Evolutionary conservation across 2,797 vertebrate species (phyloP), one percentile per base, ranked within the genome.

Genomic region (Spinus olivaceus): DNA sequence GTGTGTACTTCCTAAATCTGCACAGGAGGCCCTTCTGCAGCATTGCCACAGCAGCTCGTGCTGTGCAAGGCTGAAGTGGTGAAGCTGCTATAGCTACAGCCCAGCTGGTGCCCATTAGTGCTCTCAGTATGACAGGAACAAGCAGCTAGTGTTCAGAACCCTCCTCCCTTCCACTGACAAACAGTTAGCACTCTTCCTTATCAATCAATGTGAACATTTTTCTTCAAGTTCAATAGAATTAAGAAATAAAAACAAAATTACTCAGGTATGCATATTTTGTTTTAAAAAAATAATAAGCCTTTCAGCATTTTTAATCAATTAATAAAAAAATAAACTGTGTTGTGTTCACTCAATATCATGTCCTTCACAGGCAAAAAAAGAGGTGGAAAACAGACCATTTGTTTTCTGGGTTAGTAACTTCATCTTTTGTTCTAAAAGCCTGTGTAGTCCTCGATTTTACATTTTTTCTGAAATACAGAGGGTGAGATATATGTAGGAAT

Each of bases 71-170:
- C 97, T 97, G 85, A 96, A 96, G 96, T 95, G 91, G 90, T 53
- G 83, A 82, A 92, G 94, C 97, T 92, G 97, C 95, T 96, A 79
- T 70, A 97, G 97, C 97, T 96, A 56, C 90, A 94, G 94, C 96
- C 93, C 97, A 97, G 96, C 97, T 97, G 97, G 97, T 94, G 96
- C 97, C 97, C 97, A 97, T 97, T 97, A 97, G 92, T 86, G 93
- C 93, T 96, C 96, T 67, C 73, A 0, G 92, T 95, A 74, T 74
- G 96, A 95, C 59, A 88, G 91, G 96, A 97, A 91, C 92, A 72
- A 90, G 94, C 95, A 94, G 95, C 83, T 6, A 64, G 66, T 21
- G 77, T 39, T 92, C 88, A 96, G 94, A 94, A 91, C 86, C 81
- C 95, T 85, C 89, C 87, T 96, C 59, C 95, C 95, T 70, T 54